Conservation (phyloP, 2,797 vertebrate species). For the Leuciscus waleckii region DNA sequence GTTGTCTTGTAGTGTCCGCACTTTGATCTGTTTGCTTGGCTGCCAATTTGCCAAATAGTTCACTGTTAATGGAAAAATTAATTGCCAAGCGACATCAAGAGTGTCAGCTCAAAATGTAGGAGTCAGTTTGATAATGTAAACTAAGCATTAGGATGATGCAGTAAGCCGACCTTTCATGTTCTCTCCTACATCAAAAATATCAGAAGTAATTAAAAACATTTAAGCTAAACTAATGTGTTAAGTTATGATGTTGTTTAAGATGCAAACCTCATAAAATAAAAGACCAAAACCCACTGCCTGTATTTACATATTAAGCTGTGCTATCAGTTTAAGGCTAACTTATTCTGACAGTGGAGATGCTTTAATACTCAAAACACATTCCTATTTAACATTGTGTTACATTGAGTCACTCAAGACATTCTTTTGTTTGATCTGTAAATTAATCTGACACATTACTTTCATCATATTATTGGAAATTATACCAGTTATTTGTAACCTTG, state of each 20-base stretch:
- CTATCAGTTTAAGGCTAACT: constrained; percentile 8
- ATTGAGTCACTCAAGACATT: background rate
- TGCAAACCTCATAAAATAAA: constrained; percentile 42
- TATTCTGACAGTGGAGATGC: constrained; percentile 13
- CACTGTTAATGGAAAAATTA: constrained; percentile 82
- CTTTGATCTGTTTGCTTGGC: constrained; percentile 77
- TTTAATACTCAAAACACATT: constrained; percentile 15
- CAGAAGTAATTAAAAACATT: constrained; percentile 76
- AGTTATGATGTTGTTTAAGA: constrained; percentile 66
- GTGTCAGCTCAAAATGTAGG: constrained; percentile 77
- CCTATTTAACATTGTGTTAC: background rate
- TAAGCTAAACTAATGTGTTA: constrained; percentile 63
- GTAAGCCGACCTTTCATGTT: constrained; percentile 76
- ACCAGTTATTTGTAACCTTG: background rate
- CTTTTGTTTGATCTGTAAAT: constrained; percentile 14
- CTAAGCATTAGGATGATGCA: constrained; percentile 76
- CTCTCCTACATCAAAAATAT: constrained; percentile 74
- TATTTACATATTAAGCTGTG: constrained; percentile 26
- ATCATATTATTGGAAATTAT: background rate
- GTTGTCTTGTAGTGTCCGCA: constrained; percentile 74
- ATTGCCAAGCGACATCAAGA: constrained; percentile 66
- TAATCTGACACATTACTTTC: background rate
- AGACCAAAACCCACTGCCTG: background rate
- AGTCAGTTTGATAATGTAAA: constrained; percentile 83
- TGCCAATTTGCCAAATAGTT: constrained; percentile 81